Conservation (phyloP, 2,113 vertebrate species). For the Leucopsar rothschildi region DNA sequence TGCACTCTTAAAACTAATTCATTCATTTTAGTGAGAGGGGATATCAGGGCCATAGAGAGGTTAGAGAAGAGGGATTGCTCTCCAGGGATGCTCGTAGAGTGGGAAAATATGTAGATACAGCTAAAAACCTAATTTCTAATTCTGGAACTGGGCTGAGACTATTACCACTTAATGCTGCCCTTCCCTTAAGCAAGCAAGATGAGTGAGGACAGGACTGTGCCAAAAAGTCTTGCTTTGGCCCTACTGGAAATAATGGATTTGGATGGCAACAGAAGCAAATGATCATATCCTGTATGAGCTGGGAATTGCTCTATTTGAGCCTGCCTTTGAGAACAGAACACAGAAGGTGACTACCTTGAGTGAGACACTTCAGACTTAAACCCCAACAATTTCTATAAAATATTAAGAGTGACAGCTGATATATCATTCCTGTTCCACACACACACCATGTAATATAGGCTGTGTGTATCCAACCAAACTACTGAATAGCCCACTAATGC, state of each 20-base stretch:
- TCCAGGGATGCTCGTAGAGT: slow-evolving; percentile 12
- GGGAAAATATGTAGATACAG: slow-evolving; percentile 19
- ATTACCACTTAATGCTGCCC: neutral
- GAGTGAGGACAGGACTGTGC: neutral
- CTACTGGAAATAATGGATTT: neutral
- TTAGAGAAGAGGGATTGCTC: slow-evolving; percentile 56
- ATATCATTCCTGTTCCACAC: neutral
- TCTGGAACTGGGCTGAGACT: neutral
- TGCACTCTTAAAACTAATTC: slow-evolving; percentile 36
- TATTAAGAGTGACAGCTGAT: neutral
- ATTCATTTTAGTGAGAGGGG: neutral
- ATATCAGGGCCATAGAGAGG: slow-evolving; percentile 35
- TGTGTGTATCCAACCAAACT: neutral
- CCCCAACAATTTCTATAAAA: neutral
- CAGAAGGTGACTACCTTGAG: neutral
- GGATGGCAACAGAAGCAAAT: neutral
- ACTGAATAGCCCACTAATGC: neutral
- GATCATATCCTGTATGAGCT: neutral
- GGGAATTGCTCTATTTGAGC: neutral
- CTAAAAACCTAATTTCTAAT: slow-evolving; percentile 29
- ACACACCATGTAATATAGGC: neutral
- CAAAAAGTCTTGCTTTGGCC: neutral
- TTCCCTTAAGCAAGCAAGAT: neutral
- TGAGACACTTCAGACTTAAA: neutral
- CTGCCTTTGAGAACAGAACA: neutral